phyloP scores from a whole-genome alignment of 2,113 vertebrate species.

The Promerops cafer region DNA sequence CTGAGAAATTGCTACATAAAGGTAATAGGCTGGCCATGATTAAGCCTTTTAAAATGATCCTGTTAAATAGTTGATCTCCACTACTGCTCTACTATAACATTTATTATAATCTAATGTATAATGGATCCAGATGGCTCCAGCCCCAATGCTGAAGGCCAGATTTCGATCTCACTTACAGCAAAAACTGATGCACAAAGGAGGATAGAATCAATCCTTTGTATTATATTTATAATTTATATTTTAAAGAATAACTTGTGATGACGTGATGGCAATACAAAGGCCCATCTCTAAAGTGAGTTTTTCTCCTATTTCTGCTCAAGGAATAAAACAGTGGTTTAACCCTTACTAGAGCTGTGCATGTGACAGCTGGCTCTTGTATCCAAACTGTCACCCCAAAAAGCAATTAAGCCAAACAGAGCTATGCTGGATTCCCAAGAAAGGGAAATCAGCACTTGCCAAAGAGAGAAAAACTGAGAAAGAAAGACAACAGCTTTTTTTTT shows the following conservation, averaged over 20 bases:
- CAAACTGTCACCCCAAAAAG: not conserved
- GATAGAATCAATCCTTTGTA: not conserved
- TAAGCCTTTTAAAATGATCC: constrained; percentile 12
- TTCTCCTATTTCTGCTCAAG: not conserved
- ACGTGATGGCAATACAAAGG: not conserved
- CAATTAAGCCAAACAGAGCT: not conserved
- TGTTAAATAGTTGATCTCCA: constrained; percentile 33
- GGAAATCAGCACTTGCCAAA: not conserved
- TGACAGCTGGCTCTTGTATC: not conserved
- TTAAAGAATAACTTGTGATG: constrained; percentile 8
- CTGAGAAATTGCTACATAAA: not conserved
- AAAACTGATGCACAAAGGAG: not conserved
- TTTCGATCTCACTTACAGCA: not conserved
- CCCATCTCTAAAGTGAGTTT: not conserved
- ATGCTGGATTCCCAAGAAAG: not conserved
- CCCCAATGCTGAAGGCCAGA: not conserved
- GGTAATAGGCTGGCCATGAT: not conserved
- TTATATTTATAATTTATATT: not conserved
- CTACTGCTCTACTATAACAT: not conserved
- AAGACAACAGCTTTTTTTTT: not conserved
- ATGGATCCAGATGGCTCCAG: constrained; percentile 24
- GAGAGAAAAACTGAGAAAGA: not conserved
- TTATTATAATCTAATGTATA: constrained; percentile 30
- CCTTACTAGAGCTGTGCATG: not conserved
- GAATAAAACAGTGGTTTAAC: not conserved